phyloP scores from a whole-genome alignment of 2,113 vertebrate genomes.

The Mirza zaza region DNA sequence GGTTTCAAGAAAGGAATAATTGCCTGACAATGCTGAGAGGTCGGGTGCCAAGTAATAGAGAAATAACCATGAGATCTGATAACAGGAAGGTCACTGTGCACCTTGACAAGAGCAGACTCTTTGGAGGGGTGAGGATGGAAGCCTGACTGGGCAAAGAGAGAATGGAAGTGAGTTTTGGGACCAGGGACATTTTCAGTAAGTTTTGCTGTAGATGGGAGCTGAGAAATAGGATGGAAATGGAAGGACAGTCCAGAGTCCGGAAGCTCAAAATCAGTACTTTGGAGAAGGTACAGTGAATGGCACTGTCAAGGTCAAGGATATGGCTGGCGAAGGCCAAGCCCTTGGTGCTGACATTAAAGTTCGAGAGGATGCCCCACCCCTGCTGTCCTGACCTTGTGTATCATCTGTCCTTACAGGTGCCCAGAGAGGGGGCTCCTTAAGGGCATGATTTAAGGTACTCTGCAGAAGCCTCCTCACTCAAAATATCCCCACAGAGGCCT shows the following conservation, averaged over 20 bases:
- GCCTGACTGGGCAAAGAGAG: background rate
- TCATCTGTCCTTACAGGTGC: background rate
- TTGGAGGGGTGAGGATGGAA: background rate
- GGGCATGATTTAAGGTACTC: background rate
- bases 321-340: too few species aligned
- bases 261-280: too few species aligned
- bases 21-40: background rate
- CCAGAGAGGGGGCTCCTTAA: background rate
- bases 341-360: background rate
- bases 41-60: background rate
- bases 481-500: background rate
- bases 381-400: background rate
- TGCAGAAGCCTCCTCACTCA: background rate
- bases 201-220: background rate
- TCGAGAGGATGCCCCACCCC: background rate
- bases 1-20: background rate
- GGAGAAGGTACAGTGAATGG: background rate
- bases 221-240: background rate
- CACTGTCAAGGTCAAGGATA: background rate
- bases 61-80: background rate
- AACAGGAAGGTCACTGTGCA: background rate
- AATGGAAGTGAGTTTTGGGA: background rate
- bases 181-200: background rate
- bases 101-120: background rate
- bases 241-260: background rate